A percentile compares a stretch with the other conserved stretches of the same genome.
Evolutionary conservation across 2,113 vertebrate species (phyloP).

Genomic region (Chaetura pelagica): DNA sequence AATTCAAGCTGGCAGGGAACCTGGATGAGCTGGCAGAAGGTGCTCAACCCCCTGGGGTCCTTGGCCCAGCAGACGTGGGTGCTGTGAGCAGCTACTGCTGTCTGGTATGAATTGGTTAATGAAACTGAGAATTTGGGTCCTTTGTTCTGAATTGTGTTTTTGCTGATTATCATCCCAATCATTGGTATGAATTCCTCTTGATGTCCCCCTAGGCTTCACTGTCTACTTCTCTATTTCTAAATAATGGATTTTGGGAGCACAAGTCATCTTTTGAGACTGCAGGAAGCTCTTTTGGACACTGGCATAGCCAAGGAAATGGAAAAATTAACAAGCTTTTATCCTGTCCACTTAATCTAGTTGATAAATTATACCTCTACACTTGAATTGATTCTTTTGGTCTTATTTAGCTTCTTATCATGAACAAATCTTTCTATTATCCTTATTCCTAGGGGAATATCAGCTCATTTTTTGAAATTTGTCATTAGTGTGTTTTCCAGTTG

Average conservation of each 20-base stretch:
- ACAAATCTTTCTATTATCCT: not conserved
- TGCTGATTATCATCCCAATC: not conserved
- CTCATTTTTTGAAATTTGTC: not conserved
- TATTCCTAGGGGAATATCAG: not conserved
- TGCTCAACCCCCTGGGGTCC: not conserved
- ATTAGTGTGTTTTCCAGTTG: not conserved
- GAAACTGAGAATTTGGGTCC: not conserved
- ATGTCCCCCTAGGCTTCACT: not conserved
- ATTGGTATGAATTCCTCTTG: not conserved
- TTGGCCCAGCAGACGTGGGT: not conserved
- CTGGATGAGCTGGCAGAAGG: not conserved
- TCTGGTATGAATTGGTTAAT: not conserved
- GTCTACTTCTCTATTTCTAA: not conserved
- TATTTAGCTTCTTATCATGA: not conserved
- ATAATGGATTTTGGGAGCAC: not conserved
- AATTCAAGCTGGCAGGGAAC: not conserved
- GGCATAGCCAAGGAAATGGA: not conserved
- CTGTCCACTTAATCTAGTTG: not conserved
- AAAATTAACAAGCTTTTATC: not conserved
- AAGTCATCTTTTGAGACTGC: not conserved
- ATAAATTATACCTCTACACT: not conserved
- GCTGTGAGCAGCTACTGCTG: not conserved
- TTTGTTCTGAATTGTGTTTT: not conserved
- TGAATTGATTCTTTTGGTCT: not conserved
- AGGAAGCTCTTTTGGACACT: not conserved